Evolutionary conservation across 2,888 invertebrate genomes (phyloP), one percentile per base, ranked within the genome.

Genomic region (Pandemis heparana): DNA sequence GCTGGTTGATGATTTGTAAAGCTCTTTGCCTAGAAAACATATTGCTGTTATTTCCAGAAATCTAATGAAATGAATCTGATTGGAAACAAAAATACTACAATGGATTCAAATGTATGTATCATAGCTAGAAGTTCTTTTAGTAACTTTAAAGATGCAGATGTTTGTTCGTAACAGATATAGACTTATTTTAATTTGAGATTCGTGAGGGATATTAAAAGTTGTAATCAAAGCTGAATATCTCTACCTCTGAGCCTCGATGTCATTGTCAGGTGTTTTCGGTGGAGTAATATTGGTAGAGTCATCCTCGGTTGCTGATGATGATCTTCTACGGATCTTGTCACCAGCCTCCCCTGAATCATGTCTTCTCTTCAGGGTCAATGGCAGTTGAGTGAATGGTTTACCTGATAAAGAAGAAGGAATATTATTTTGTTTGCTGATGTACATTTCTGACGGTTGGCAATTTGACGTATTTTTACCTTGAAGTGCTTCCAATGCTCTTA

Each of bases 401-500:
- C 94, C 94, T 94, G 77, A 62, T 62, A n/a, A 75, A 78, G 9
- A 77, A 76, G 69, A 23, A 10, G 10, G 10, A 12, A 12, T 23
- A 65, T 39, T 43, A 70, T 60, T 43, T 51, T 39, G 38, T 66
- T 70, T 65, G 61, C 59, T 71, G 70, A n/a, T 43, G 16, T 2
- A 8, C 16, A 9, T 32, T 10, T 48, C n/a, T 16, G 0, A 16
- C n/a, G 46, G 6, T 60, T n/a, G n/a, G 60, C 41, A 0, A 32
- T 61, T 71, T n/a, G n/a, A 5, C 12, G 12, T 32, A 66, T 77
- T 87, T 95, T 95, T 86, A 96, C 96, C 96, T 92, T 96, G 95
- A 83, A 97, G 96, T 77, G 96, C 96, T 85, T 96, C 96, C 79
- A 96, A 95, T 66, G 96, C 96, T 78, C 94, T 87, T 71, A 96